These are phyloP conservation scores for Drosophila ohnishii DNA, from an alignment of 1,140 invertebrate species.

Conservation along the genomic window DNA sequence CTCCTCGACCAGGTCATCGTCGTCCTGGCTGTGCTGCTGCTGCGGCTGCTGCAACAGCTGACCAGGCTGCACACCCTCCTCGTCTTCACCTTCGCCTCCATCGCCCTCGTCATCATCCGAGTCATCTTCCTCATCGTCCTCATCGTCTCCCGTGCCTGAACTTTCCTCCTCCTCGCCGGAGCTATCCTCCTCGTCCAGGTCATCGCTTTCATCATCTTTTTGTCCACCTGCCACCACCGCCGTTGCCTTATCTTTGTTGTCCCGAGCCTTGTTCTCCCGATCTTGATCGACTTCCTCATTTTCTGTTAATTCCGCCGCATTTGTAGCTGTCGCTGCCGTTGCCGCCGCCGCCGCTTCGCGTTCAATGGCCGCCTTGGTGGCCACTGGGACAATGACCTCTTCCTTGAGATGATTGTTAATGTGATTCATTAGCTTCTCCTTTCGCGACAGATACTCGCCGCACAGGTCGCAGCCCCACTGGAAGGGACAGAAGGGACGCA, in stretches of 20 bases:
- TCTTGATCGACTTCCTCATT: neutral
- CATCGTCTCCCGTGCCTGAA: constrained; percentile 36
- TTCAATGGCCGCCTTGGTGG: constrained; percentile 22
- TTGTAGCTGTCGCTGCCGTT: neutral
- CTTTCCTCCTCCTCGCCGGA: constrained; percentile 19
- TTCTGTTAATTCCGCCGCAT: neutral
- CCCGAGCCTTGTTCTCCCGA: neutral
- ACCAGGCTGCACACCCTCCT: constrained; percentile 30
- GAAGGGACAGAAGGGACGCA: constrained; percentile 77
- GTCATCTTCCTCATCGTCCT: constrained; percentile 32
- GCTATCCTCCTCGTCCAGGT: constrained; percentile 36
- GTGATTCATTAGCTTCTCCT: constrained; percentile 82
- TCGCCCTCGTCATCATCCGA: constrained; percentile 34
- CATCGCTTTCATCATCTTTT: constrained; percentile 21
- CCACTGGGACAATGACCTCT: constrained; percentile 73
- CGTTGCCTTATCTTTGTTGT: neutral
- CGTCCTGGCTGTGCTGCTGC: constrained; percentile 7
- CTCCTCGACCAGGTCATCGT: constrained; percentile 46
- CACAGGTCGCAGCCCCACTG: constrained; percentile 83
- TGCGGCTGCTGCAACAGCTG: constrained; percentile 9
- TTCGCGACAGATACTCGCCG: constrained; percentile 79
- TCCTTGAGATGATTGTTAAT: constrained; percentile 80
- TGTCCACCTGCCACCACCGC: neutral
- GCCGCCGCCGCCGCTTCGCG: neutral
- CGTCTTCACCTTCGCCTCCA: constrained; percentile 36